phyloP scores from a whole-genome alignment of 92 coral and sea anemone species.

The Phenganax stokvisi region DNA sequence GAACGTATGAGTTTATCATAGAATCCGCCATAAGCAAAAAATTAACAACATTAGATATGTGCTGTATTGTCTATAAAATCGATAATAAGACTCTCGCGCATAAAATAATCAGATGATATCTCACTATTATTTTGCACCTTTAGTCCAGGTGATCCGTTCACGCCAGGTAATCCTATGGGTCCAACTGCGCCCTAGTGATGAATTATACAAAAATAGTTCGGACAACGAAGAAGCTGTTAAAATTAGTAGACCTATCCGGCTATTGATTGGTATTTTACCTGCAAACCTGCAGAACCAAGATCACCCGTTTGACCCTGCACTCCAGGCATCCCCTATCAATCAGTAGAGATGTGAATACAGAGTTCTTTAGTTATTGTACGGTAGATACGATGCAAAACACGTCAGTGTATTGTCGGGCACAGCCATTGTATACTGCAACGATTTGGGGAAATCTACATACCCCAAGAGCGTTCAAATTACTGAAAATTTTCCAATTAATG shows the following conservation, averaged over 20 bases:
- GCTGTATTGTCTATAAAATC: neutral
- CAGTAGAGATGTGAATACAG: neutral
- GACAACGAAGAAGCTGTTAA: neutral
- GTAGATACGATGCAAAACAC: neutral
- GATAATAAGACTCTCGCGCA: neutral
- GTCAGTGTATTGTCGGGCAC: too few species aligned
- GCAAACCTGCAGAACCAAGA: conserved; percentile 49
- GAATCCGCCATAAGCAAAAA: neutral
- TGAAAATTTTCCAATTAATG: too few species aligned
- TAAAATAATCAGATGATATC: conserved; percentile 16
- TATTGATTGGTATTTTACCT: conserved; percentile 36
- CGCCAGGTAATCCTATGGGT: conserved; percentile 46
- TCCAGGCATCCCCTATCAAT: conserved; percentile 68
- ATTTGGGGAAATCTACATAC: too few species aligned
- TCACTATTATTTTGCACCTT: conserved; percentile 43
- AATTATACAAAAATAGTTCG: neutral
- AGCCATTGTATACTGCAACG: too few species aligned
- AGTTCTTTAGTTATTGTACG: neutral
- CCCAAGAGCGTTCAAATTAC: too few species aligned
- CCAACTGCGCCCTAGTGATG: conserved; percentile 27
- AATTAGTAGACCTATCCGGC: neutral
- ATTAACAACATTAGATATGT: neutral
- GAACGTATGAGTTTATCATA: neutral
- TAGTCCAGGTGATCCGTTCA: conserved; percentile 49
- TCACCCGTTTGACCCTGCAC: conserved; percentile 56